These are phyloP conservation scores for Globia sparganii DNA, from an alignment of 2,888 invertebrate species.

Conservation along the genomic window DNA sequence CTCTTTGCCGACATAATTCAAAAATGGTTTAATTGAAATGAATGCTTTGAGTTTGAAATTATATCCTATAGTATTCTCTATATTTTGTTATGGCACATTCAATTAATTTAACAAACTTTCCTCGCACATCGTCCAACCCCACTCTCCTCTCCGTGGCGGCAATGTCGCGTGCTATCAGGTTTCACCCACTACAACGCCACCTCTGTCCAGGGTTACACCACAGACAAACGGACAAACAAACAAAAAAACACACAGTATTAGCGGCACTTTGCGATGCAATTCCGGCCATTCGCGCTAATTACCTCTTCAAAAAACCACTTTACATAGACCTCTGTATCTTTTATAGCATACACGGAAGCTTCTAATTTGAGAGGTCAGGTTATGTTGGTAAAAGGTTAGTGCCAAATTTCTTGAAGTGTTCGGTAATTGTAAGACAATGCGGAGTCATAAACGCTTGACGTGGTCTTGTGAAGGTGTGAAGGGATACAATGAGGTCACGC, in stretches of 20 bases:
- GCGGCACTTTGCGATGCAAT: constrained; percentile 87
- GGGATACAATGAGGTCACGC: constrained; percentile 80
- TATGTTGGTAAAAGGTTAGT: constrained; percentile 73
- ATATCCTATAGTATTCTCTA: not conserved
- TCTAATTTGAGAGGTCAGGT: constrained; percentile 62
- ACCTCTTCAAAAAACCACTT: constrained; percentile 63
- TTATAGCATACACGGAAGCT: constrained; percentile 42
- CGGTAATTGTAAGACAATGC: constrained; percentile 88
- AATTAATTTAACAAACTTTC: constrained; percentile 22
- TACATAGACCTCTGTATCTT: constrained; percentile 50
- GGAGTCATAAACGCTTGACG: constrained; percentile 84
- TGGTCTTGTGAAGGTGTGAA: constrained; percentile 77
- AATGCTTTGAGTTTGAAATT: not conserved
- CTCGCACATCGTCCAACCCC: constrained; percentile 51
- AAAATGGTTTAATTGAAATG: too few species aligned
- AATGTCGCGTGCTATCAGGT: constrained; percentile 88
- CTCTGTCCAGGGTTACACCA: constrained; percentile 76
- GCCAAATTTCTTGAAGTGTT: constrained; percentile 87
- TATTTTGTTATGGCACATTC: not conserved
- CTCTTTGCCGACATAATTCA: too few species aligned
- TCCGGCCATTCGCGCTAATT: constrained; percentile 83
- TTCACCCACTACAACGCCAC: constrained; percentile 81
- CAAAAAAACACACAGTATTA: constrained; percentile 84
- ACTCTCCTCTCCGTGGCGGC: constrained; percentile 75
- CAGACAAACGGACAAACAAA: constrained; percentile 71